A percentile compares a stretch with the other conserved stretches of the same genome.
These are phyloP conservation scores for Drosophila ananassae DNA, from an alignment of 1,140 invertebrate species.

Conservation along the genomic window DNA sequence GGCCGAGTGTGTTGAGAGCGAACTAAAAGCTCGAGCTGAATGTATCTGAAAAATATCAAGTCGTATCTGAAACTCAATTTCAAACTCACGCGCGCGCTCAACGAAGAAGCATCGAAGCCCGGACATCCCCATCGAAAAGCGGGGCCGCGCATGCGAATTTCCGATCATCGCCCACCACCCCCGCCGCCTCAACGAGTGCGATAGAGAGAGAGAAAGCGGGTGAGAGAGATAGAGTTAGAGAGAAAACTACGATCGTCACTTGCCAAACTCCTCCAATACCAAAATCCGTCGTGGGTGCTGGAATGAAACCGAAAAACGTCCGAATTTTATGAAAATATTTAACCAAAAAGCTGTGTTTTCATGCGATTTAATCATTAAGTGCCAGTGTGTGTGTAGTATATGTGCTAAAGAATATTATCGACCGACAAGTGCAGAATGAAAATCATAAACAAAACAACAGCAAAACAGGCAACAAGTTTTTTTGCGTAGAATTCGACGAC, in stretches of 20 bases:
- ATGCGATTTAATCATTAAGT: slow-evolving; percentile 3
- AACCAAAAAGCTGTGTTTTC: slow-evolving; percentile 33
- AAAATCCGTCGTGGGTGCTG: slow-evolving; percentile 63
- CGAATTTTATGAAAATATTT: slow-evolving; percentile 56
- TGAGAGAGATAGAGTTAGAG: slow-evolving; percentile 27
- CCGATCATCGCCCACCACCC: slow-evolving; percentile 36
- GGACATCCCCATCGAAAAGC: slow-evolving; percentile 30
- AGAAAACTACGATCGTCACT: slow-evolving; percentile 32
- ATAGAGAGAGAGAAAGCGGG: slow-evolving; percentile 39
- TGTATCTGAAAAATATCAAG: too few species aligned
- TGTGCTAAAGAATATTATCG: slow-evolving; percentile 39
- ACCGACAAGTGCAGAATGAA: slow-evolving; percentile 70
- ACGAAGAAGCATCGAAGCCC: too few species aligned
- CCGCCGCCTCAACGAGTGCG: slow-evolving; percentile 31
- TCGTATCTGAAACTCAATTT: background rate
- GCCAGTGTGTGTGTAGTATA: slow-evolving; percentile 27
- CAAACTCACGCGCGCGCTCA: too few species aligned
- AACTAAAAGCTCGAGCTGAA: too few species aligned
- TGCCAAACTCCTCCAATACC: slow-evolving; percentile 39
- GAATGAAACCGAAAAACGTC: slow-evolving; percentile 60
- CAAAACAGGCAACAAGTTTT: slow-evolving; percentile 70
- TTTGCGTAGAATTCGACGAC: slow-evolving; percentile 67
- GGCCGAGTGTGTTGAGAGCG: too few species aligned
- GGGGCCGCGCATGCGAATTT: slow-evolving; percentile 45
- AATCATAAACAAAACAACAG: slow-evolving; percentile 56